Evolutionary conservation across 2,888 invertebrate species (phyloP).

Genomic region (Sarcophaga variegata): DNA sequence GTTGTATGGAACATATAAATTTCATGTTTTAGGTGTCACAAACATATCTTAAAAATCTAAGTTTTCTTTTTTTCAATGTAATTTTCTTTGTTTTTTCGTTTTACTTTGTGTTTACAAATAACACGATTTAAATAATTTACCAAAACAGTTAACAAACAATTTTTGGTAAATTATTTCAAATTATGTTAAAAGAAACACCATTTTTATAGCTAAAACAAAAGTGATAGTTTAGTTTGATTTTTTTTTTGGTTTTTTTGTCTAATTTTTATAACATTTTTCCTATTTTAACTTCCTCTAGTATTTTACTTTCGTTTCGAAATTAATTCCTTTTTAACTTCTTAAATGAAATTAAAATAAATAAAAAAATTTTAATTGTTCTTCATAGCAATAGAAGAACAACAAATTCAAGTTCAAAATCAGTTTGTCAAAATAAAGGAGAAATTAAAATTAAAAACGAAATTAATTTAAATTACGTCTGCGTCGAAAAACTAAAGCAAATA

Average conservation of each 20-base stretch:
- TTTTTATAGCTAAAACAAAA: no score
- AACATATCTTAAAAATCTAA: constrained; percentile 21
- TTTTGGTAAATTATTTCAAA: no score
- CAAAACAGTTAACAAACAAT: no score
- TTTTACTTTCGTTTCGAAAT: no score
- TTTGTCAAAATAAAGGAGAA: no score
- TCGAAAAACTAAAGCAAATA: constrained; percentile 90
- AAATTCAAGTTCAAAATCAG: neutral
- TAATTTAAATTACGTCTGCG: constrained; percentile 81
- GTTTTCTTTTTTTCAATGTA: neutral
- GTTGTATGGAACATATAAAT: constrained; percentile 56
- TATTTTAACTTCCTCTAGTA: no score
- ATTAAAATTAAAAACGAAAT: constrained; percentile 33
- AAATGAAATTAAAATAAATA: neutral
- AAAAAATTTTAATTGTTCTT: neutral
- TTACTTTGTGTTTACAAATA: neutral
- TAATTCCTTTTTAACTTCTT: no score
- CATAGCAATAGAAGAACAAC: neutral
- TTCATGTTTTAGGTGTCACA: constrained; percentile 46
- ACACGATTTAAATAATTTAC: no score
- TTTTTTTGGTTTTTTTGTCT: no score
- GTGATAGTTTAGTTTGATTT: no score
- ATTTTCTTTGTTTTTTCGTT: neutral
- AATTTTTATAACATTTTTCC: no score
- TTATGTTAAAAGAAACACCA: no score